These are phyloP conservation scores for Cerastis rubricosa DNA, from an alignment of 2,888 invertebrate species.

Conservation along the genomic window DNA sequence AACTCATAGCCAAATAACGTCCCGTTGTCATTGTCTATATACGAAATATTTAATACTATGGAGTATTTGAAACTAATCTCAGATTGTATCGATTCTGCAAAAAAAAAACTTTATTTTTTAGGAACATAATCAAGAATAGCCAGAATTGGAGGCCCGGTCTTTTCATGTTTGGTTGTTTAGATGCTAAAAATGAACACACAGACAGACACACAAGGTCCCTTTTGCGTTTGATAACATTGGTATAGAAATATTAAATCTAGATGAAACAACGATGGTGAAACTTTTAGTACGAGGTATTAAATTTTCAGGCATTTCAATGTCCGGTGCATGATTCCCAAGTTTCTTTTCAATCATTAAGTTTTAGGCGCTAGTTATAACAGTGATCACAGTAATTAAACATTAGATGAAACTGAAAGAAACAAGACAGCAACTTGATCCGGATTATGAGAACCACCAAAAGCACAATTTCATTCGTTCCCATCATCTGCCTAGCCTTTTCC, in stretches of 20 bases:
- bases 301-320: neutral
- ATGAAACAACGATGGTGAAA: neutral
- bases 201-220: neutral
- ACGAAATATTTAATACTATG: slow-evolving; percentile 6
- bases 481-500: no score
- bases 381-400: no score
- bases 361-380: no score
- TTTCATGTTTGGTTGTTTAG: no score
- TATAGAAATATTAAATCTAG: neutral
- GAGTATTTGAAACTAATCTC: slow-evolving; percentile 15
- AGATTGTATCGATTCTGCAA: neutral
- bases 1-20: neutral
- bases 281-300: neutral
- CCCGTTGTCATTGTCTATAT: neutral
- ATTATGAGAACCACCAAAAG: no score
- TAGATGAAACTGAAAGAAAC: no score
- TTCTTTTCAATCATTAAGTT: no score
- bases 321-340: neutral
- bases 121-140: slow-evolving; percentile 7
- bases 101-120: slow-evolving; percentile 12
- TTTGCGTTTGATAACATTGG: neutral
- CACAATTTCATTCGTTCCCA: no score
- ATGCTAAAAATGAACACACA: neutral
- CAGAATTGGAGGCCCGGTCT: neutral
- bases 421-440: no score